A percentile compares a stretch with the other conserved stretches of the same genome.
phyloP scores from a whole-genome alignment of 2,113 vertebrate genomes.

The Hypomesus transpacificus region DNA sequence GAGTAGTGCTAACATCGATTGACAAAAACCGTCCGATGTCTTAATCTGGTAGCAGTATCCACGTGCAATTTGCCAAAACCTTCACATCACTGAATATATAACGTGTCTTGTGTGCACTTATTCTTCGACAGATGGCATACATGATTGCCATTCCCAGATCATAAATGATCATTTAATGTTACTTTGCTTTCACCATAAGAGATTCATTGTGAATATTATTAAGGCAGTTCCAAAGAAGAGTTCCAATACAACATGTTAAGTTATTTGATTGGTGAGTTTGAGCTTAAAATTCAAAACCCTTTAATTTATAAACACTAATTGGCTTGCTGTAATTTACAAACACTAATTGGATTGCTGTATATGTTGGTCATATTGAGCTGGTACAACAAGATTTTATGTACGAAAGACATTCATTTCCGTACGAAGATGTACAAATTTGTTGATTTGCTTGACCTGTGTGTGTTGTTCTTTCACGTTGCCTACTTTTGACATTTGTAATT shows the following conservation, averaged over 20 bases:
- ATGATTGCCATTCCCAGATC: constrained; percentile 1
- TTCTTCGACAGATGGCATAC: constrained; percentile 24
- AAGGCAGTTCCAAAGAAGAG: constrained; percentile 10
- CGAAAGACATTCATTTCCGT: constrained; percentile 15
- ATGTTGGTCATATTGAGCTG: constrained; percentile 30
- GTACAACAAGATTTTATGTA: background rate
- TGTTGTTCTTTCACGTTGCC: constrained; percentile 22
- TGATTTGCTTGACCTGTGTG: constrained; percentile 4
- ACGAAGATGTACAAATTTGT: constrained; percentile 24
- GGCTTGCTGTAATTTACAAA: constrained; percentile 7
- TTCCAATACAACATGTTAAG: background rate
- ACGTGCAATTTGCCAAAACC: constrained; percentile 58
- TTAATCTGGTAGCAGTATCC: constrained; percentile 8
- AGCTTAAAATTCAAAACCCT: background rate
- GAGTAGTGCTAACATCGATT: constrained; percentile 30
- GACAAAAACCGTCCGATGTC: constrained; percentile 26
- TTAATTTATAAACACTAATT: constrained; percentile 26
- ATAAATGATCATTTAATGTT: background rate
- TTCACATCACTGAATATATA: background rate
- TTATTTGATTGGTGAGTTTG: constrained; percentile 26
- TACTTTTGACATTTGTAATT: constrained; percentile 32
- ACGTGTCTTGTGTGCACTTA: background rate
- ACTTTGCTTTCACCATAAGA: constrained; percentile 18
- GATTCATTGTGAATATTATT: constrained; percentile 33
- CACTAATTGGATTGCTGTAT: constrained; percentile 34